Conservation (phyloP, 2,113 vertebrate genomes). For the Rhombomys opimus region DNA sequence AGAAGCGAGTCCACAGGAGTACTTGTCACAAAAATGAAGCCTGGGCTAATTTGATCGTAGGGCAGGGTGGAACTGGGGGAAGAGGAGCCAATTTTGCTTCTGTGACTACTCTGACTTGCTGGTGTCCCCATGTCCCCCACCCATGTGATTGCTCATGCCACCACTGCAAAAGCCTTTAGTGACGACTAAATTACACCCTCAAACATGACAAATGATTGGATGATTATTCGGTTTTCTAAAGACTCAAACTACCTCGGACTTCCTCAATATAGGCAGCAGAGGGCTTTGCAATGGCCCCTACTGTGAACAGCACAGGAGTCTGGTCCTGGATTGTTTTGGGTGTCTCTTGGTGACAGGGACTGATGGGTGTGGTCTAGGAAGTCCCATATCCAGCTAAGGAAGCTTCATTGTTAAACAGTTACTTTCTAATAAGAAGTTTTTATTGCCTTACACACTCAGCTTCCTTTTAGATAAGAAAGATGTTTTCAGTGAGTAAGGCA, state of each 20-base stretch:
- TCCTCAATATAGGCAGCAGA: neutral
- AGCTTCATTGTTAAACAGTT: neutral
- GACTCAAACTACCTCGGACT: neutral
- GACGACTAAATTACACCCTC: neutral
- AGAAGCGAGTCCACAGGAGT: neutral
- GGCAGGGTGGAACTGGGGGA: neutral
- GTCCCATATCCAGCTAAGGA: neutral
- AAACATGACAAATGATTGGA: neutral
- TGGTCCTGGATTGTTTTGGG: neutral
- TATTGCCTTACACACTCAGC: neutral
- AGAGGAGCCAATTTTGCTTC: neutral
- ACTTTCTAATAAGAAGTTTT: neutral
- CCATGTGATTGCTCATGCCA: neutral
- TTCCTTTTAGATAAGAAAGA: constrained; percentile 12
- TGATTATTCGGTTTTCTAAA: neutral
- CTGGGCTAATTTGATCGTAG: neutral
- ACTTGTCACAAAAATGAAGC: neutral
- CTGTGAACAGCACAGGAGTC: neutral
- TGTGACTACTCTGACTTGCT: neutral
- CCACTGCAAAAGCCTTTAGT: neutral
- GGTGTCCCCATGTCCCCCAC: neutral
- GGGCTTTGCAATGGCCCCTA: neutral
- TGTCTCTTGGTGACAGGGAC: neutral
- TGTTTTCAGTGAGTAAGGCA: neutral
- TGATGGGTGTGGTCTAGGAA: neutral